A percentile compares a stretch with the other conserved stretches of the same genome.
Evolutionary conservation across 2,797 vertebrate genomes (phyloP).

Genomic region (Enteromius thamalakanensis): DNA sequence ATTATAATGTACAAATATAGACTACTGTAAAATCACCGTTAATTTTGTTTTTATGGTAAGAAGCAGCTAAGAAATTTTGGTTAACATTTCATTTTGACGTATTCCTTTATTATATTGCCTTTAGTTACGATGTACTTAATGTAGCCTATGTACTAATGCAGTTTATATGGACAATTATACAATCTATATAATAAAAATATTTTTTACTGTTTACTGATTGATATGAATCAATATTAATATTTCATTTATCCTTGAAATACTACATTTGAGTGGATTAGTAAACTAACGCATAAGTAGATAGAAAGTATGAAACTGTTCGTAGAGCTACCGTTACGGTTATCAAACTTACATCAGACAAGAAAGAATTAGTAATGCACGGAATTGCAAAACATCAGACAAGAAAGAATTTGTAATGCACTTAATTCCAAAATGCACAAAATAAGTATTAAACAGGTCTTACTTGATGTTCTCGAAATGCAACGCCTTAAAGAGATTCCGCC

Average conservation of each 20-base stretch:
- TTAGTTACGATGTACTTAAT: not conserved
- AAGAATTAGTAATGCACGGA: not conserved
- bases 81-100: not conserved
- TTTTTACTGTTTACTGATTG: not conserved
- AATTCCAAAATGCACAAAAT: not conserved
- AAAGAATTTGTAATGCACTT: not conserved
- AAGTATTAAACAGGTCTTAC: conserved; percentile 34
- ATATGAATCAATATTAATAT: not conserved
- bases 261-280: not conserved
- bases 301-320: not conserved
- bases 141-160: not conserved
- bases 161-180: not conserved
- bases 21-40: not conserved
- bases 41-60: not conserved
- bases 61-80: not conserved
- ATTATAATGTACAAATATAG: not conserved
- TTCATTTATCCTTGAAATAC: not conserved
- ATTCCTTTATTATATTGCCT: not conserved
- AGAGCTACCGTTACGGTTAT: not conserved
- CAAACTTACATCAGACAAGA: not conserved
- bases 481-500: not conserved
- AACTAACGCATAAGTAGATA: not conserved
- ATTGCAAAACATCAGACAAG: not conserved
- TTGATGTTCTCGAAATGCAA: conserved; percentile 27
- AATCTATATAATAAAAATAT: not conserved